Evolutionary conservation across 2,888 invertebrate species (phyloP).

Genomic region (Brenthis hecate): DNA sequence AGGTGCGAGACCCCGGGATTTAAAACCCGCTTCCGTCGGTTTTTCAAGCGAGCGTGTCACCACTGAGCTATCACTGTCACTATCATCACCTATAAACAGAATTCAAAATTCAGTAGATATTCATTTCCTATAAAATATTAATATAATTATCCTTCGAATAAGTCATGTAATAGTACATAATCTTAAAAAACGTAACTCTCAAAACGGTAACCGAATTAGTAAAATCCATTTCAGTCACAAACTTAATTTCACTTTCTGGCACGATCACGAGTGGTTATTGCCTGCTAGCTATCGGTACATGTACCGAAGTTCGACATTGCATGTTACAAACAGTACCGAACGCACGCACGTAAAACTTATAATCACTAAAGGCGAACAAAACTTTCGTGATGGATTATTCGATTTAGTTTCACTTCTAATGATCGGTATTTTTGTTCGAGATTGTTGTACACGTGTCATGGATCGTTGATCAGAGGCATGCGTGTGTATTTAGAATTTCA

Average conservation of each 20-base stretch:
- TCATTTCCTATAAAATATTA: too few relatives aligned
- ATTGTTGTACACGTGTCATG: constrained; percentile 37
- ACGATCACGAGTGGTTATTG: constrained; percentile 36
- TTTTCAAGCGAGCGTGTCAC: too few relatives aligned
- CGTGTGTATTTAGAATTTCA: constrained; percentile 24
- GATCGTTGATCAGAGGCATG: constrained; percentile 36
- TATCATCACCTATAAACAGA: too few relatives aligned
- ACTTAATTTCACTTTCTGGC: constrained; percentile 47
- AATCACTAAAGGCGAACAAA: constrained; percentile 66
- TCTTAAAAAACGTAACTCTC: not conserved
- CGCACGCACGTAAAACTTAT: constrained; percentile 65
- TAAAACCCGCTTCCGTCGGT: too few relatives aligned
- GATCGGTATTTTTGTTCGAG: constrained; percentile 39
- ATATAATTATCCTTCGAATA: too few relatives aligned
- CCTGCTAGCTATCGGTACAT: constrained; percentile 26
- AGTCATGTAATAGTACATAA: not conserved
- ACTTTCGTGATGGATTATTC: constrained; percentile 72
- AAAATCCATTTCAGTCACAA: constrained; percentile 39
- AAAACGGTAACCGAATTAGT: constrained; percentile 23
- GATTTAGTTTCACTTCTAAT: constrained; percentile 77
- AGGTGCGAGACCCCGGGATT: too few relatives aligned
- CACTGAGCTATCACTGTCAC: too few relatives aligned
- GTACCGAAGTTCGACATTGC: constrained; percentile 53
- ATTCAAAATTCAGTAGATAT: too few relatives aligned
- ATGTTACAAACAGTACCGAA: constrained; percentile 59